Evolutionary conservation across 2,113 vertebrate genomes (phyloP).

Genomic region (Naja naja): DNA sequence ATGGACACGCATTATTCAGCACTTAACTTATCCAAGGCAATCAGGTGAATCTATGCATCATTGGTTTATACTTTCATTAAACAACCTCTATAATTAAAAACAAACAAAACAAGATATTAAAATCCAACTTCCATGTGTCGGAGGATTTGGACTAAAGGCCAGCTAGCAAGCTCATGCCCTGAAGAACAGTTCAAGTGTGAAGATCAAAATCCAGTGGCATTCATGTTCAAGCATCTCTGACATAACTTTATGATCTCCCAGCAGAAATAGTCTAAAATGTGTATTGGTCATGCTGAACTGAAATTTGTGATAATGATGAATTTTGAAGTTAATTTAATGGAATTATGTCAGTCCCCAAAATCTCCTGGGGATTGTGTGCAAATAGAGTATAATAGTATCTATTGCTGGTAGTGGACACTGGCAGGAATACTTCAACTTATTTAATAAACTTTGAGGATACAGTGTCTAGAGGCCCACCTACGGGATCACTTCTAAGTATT

Average conservation of each 20-base stretch:
- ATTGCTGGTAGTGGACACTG: not conserved
- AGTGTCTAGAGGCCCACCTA: not conserved
- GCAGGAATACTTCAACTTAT: not conserved
- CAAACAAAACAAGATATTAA: constrained; percentile 29
- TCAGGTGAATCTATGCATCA: not conserved
- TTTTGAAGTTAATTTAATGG: not conserved
- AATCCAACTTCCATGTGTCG: not conserved
- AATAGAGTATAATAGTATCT: too few relatives aligned
- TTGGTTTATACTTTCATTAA: constrained; percentile 16
- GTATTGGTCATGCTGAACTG: not conserved
- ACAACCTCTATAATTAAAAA: constrained; percentile 49
- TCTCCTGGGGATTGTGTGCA: not conserved
- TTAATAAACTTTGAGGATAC: not conserved
- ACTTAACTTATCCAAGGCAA: not conserved
- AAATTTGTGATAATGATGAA: not conserved
- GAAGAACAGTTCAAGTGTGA: constrained; percentile 8
- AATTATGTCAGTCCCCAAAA: not conserved
- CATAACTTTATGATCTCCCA: not conserved
- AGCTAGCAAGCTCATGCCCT: not conserved
- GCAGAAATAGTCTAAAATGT: not conserved
- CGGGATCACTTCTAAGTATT: not conserved
- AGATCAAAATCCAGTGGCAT: not conserved
- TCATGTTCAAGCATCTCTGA: not conserved
- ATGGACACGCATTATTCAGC: not conserved
- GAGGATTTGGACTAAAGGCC: not conserved